Evolutionary conservation across 2,113 vertebrate genomes (phyloP).

Genomic region (Notothenia rossii): DNA sequence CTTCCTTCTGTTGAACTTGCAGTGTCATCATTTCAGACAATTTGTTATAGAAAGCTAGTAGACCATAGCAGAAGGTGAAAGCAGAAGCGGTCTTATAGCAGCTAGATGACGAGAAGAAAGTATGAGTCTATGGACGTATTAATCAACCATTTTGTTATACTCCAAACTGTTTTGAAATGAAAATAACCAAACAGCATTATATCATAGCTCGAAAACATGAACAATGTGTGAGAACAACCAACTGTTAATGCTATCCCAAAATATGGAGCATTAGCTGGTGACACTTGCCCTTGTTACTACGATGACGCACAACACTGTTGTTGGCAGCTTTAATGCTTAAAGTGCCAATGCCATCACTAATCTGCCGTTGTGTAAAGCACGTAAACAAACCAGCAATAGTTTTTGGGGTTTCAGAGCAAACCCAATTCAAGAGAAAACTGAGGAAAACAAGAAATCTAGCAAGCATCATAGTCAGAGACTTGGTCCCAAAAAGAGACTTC

Average conservation of each 20-base stretch:
- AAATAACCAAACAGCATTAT: background rate
- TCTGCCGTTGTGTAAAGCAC: background rate
- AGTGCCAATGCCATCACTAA: background rate
- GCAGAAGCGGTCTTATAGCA: background rate
- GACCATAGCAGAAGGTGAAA: background rate
- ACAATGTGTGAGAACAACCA: background rate
- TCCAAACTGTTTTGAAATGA: background rate
- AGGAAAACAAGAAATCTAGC: no score
- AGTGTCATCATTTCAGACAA: background rate
- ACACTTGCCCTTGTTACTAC: conserved; percentile 1
- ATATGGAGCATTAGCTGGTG: background rate
- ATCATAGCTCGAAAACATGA: background rate
- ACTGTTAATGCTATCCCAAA: background rate
- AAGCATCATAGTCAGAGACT: background rate
- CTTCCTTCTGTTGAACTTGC: background rate
- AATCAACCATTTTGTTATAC: no score
- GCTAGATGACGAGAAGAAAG: background rate
- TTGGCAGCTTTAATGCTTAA: conserved; percentile 6
- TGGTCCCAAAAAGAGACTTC: conserved; percentile 30
- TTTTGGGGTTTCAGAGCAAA: background rate
- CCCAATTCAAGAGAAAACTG: no score
- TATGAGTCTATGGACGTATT: background rate
- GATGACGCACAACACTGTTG: conserved; percentile 13
- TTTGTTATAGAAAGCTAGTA: conserved; percentile 2
- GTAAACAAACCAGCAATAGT: background rate